Base-by-base conservation (phyloP, 2,888 invertebrate species). In the Athalia rosae region DNA sequence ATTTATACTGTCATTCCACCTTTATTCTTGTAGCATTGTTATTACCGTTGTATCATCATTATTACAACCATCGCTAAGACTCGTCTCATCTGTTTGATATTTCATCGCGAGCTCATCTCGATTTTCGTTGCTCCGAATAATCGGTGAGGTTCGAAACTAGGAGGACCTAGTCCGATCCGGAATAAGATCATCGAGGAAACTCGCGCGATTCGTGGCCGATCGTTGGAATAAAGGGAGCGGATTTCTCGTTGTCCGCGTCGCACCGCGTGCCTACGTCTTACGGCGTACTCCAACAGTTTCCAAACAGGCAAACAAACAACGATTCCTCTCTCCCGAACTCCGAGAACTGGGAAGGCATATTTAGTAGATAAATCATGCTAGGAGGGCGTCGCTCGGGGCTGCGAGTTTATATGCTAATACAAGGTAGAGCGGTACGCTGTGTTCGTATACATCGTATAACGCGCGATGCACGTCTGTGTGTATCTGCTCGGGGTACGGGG, bases 301-400 rank as follows among this genome's bases (percentile, higher is more conserved):
- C 62, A 62, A 74, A 74, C 74, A 74, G 59, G 61, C 74, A 74
- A 61, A 74, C 74, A 74, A 74, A 74, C 74, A 74, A 61, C 74
- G 59, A 74, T 74, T 74, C n/a, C n/a, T 61, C 74, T 62, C 59
- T 61, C 61, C 11, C 61, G 59, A 50, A 74, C 48, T 50, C 74
- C 48, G 62, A 74, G 77, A 77, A 41, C 73, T 80, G 81, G 84
- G 83, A 84, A 86, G 89, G 88, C 89, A 89, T 89, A 89, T 89
- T 89, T 88, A 85, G 87, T 87, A 85, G 86, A 88, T 89, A 89
- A 89, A 89, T 89, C 89, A 89, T 85, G 88, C 82, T 83, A 79
- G 84, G 84, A 86, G 85, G 83, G 81, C 83, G 82, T 84, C 69
- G 86, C 88, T 86, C 81, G 84, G 81, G 86, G 89, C 87, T 83